Conservation (phyloP, 2,888 invertebrate species). For the Timandra comae region DNA sequence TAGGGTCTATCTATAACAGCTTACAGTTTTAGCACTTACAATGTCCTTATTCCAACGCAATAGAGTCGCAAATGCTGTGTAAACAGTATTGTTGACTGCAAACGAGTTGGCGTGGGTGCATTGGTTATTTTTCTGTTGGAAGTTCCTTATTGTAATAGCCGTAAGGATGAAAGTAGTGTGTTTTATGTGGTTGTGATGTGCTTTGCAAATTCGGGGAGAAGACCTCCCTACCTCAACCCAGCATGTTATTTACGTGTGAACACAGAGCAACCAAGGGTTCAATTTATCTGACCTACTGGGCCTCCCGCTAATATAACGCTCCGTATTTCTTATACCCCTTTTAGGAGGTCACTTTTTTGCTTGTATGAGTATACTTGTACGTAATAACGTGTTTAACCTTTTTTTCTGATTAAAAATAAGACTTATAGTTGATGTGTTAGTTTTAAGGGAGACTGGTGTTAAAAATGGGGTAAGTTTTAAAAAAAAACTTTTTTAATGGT, state of each 20-base stretch:
- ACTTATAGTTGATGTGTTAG: too few species aligned
- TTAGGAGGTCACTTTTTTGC: slow-evolving; percentile 38
- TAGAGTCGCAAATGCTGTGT: slow-evolving; percentile 25
- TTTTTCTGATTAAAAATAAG: too few species aligned
- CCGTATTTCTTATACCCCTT: slow-evolving; percentile 54
- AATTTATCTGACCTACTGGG: slow-evolving; percentile 77
- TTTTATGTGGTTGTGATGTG: slow-evolving; percentile 2
- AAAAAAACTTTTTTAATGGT: too few species aligned
- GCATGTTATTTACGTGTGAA: slow-evolving; percentile 77
- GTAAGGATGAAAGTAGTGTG: slow-evolving; percentile 7
- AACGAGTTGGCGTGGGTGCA: slow-evolving; percentile 13
- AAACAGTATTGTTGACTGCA: slow-evolving; percentile 18
- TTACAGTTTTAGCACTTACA: slow-evolving; percentile 19
- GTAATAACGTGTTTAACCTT: slow-evolving; percentile 1
- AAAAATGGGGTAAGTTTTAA: too few species aligned
- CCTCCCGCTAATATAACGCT: slow-evolving; percentile 70
- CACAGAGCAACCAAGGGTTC: slow-evolving; percentile 71
- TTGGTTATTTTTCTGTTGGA: slow-evolving; percentile 3
- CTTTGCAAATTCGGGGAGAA: slow-evolving; percentile 25
- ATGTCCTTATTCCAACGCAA: slow-evolving; percentile 22
- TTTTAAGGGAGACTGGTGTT: too few species aligned
- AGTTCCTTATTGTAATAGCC: not conserved
- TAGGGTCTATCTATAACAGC: slow-evolving; percentile 27
- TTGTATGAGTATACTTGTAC: slow-evolving; percentile 19
- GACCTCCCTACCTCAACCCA: slow-evolving; percentile 61